Base-by-base conservation (phyloP, 1,140 invertebrate species). In the Fopius arisanus region DNA sequence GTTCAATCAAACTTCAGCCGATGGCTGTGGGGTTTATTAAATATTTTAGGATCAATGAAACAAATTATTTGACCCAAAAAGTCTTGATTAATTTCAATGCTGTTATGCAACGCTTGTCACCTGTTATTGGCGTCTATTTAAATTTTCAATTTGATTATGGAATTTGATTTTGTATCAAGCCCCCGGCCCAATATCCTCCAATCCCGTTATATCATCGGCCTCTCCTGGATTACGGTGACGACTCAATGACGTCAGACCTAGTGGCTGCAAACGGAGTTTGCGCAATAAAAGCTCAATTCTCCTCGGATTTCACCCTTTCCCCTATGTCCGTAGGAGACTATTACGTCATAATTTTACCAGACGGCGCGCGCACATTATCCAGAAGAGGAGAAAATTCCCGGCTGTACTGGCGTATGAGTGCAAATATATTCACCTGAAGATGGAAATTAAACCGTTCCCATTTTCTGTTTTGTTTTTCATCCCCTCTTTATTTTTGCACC, bases 341-440 rank as follows among this genome's bases (percentile, higher is more conserved):
- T 73, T 73, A 73, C 72, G 72, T 73, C 72, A 73, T 73, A 16
- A 66, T 73, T 73, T 5, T 23, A 63, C 40, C 43, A 10, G 48
- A 4, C n/a, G 59, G 65, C 66, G 66, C 33, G 54, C 65, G 72
- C 72, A 68, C 6, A 29, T 26, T 65, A 6, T 29, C 28, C 28
- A 29, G 19, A 14, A 14, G 19, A 19, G 21, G 54, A 26, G 54
- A 59, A 59, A 59, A 59, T 19, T 19, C 43, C 19, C 19, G 21
- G 23, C 19, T 59, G 54, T 59, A 28, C 54, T 28, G 54, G 23
- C 54, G 54, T 59, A 19, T 26, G 54, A 59, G 5, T 12, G 54
- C 54, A 59, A 26, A 59, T 59, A 59, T 59, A 26, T 59, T 59
- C 54, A 23, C 54, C 54, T 23, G 54, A 59, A 23, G 54, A 59